Base-by-base conservation (phyloP, 2,888 invertebrate genomes). In the Melinaea menophilus region DNA sequence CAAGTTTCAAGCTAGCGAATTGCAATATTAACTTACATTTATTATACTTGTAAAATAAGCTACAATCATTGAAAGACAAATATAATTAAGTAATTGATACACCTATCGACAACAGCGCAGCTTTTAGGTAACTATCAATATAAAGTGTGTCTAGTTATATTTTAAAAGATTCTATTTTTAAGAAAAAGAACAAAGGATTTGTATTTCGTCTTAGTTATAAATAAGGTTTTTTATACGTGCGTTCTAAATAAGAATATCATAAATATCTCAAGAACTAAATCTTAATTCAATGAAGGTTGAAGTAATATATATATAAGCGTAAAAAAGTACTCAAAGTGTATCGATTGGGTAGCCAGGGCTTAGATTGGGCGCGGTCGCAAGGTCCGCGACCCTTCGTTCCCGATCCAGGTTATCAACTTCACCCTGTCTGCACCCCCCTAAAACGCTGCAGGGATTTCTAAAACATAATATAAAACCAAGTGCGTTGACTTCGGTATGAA, bases 351-450 rank as follows among this genome's bases (percentile, higher is more conserved):
- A 22, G 22, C 31, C 22, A 51, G 51, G 31, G 51, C 31, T 51
- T 31, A 51, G 51, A 51, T 51, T 80, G 86, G 85, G 86, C 76
- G 87, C 82, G 83, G 83, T 85, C 82, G 82, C 73, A 82, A 86
- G 88, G 89, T 90, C 86, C 73, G 78, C 84, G 86, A 88, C 88
- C 88, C 84, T 87, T 71, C 81, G 87, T 85, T 87, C 88, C 81
- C 85, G 79, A 87, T 89, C 84, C 89, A 86, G 90, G 90, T 88
- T 89, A 90, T 89, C 89, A 87, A 86, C 89, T 78, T 78, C 82
- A 74, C 75, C 74, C 78, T 72, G 76, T 75, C 76, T 73, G 74
- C 74, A 71, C 77, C 78, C 79, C 77, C 79, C 75, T 76, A 75
- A 76, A 84, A 79, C 79, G 81, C 83, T 87, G 86, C 86, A 87